phyloP scores from a whole-genome alignment of 2,113 vertebrate genomes.

The Rhynchomys soricoides region DNA sequence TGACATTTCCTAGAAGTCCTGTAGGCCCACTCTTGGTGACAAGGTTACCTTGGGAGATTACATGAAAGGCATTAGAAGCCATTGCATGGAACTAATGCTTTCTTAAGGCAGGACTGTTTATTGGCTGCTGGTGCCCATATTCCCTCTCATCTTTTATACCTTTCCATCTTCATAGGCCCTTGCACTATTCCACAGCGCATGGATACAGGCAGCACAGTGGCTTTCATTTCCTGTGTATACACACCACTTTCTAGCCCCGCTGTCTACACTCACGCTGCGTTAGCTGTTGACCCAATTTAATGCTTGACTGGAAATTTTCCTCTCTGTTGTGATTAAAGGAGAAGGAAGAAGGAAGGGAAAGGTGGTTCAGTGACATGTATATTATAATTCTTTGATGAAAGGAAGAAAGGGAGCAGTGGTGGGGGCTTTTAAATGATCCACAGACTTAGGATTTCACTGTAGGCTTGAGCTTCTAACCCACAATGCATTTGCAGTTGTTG shows the following conservation, averaged over 20 bases:
- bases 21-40: conserved; percentile 32
- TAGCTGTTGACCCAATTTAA: conserved; percentile 86
- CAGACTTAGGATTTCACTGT: neutral
- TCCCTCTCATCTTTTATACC: conserved; percentile 81
- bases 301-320: conserved; percentile 81
- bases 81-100: conserved; percentile 69
- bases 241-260: conserved; percentile 69
- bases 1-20: conserved; percentile 32
- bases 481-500: neutral
- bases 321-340: conserved; percentile 81
- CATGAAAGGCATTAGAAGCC: conserved; percentile 57
- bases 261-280: conserved; percentile 76
- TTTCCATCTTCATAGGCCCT: conserved; percentile 77
- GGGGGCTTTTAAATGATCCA: conserved; percentile 21
- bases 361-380: conserved; percentile 45
- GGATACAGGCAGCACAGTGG: neutral
- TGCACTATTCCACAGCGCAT: conserved; percentile 69
- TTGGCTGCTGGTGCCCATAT: conserved; percentile 67
- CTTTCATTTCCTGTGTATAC: conserved; percentile 65
- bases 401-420: neutral
- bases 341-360: conserved; percentile 63
- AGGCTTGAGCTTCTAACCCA: conserved; percentile 24
- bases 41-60: conserved; percentile 28
- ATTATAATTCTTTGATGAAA: conserved; percentile 68
- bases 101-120: conserved; percentile 74